Evolutionary conservation across 2,113 vertebrate species (phyloP).

Genomic region (Pyrgilauda ruficollis): DNA sequence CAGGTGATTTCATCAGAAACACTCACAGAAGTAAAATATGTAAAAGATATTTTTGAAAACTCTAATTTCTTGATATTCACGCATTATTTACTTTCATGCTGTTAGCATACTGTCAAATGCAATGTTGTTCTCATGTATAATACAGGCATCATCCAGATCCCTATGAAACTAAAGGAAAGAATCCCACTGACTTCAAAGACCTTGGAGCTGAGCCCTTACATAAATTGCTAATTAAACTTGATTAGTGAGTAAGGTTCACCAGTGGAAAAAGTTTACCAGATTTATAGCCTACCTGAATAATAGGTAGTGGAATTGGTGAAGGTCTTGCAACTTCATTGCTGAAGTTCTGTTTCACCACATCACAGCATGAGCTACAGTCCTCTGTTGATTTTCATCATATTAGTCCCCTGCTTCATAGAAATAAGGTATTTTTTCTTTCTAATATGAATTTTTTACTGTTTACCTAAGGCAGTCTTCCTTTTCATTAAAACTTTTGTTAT

Average conservation of each 20-base stretch:
- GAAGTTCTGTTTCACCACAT: background rate
- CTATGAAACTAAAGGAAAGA: background rate
- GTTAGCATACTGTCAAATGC: background rate
- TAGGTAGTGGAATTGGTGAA: constrained; percentile 2
- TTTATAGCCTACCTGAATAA: constrained; percentile 18
- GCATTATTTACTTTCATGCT: background rate
- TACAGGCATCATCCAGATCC: background rate
- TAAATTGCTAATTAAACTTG: constrained; percentile 22
- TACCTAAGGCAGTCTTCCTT: background rate
- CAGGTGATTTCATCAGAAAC: background rate
- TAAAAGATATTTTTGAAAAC: background rate
- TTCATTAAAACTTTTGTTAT: background rate
- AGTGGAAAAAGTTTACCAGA: background rate
- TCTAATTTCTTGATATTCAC: background rate
- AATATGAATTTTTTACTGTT: background rate
- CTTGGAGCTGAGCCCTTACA: background rate
- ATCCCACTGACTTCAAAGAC: constrained; percentile 21
- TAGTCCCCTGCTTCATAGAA: background rate
- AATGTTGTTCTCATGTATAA: background rate
- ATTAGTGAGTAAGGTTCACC: background rate
- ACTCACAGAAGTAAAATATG: background rate
- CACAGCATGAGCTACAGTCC: background rate
- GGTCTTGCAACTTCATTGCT: background rate
- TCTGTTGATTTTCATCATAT: background rate
- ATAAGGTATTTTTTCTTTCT: background rate